Evolutionary conservation across 2,113 vertebrate genomes (phyloP).

Genomic region (Eubucco bourcierii): DNA sequence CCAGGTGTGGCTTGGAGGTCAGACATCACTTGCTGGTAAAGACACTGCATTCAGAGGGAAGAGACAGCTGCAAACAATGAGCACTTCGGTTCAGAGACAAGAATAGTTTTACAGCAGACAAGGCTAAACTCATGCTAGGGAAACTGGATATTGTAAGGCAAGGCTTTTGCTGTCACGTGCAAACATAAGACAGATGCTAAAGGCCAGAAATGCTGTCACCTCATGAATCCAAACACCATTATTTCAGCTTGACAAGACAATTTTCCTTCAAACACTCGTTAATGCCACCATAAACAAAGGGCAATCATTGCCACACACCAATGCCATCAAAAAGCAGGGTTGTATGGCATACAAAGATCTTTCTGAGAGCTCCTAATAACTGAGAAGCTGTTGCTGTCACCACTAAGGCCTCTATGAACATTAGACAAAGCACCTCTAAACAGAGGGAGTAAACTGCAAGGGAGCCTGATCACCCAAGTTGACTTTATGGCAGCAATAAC

Average conservation of each 20-base stretch:
- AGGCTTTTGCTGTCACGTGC: background rate
- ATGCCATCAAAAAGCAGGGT: background rate
- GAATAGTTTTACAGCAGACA: background rate
- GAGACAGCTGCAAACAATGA: background rate
- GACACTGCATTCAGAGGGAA: background rate
- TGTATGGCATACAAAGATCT: background rate
- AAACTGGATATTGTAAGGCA: background rate
- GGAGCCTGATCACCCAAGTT: background rate
- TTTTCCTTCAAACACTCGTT: constrained; percentile 11
- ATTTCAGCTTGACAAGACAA: constrained; percentile 9
- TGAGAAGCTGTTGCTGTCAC: background rate
- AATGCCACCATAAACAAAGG: background rate
- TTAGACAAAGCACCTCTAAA: background rate
- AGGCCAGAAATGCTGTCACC: background rate
- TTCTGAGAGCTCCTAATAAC: background rate
- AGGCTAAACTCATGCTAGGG: background rate
- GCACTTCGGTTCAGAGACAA: background rate
- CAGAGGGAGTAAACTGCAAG: background rate
- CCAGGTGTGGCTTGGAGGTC: background rate
- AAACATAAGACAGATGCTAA: background rate
- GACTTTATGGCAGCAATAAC: background rate
- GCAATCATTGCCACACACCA: background rate
- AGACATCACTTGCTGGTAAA: background rate
- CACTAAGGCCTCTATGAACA: background rate
- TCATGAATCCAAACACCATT: background rate